Conservation (phyloP, 2,797 vertebrate genomes). For the Parambassis ranga region DNA sequence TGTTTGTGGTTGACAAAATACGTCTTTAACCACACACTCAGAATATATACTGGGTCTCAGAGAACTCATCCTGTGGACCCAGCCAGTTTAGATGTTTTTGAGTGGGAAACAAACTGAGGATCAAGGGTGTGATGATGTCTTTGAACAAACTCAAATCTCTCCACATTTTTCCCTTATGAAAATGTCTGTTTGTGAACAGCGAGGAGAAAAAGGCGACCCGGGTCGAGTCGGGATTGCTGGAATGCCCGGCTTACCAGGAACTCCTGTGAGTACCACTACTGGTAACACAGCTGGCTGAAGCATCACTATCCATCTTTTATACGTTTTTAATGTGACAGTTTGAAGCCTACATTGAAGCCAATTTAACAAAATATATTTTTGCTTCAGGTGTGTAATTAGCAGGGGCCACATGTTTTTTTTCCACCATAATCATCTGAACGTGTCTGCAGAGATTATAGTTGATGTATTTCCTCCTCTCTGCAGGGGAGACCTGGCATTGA, state of each 20-base stretch:
- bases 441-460: neutral
- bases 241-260: conserved; percentile 83
- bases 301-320: neutral
- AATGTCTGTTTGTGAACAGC: conserved; percentile 57
- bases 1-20: no score
- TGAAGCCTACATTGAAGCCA: neutral
- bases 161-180: no score
- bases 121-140: no score
- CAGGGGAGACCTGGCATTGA: conserved; percentile 81
- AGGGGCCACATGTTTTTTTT: neutral
- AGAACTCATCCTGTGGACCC: no score
- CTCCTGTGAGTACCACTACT: conserved; percentile 75
- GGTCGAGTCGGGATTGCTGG: conserved; percentile 80
- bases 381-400: conserved; percentile 3
- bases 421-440: neutral
- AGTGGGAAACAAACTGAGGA: no score
- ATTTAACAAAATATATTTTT: neutral
- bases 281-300: neutral
- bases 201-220: conserved; percentile 78
- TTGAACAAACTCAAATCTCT: neutral
- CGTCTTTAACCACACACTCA: no score
- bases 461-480: conserved; percentile 22
- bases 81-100: neutral
- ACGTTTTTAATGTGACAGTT: neutral
- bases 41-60: no score